Conservation (phyloP, 37 sponge, comb jelly and placozoan genomes). For the Beroe ovata region DNA sequence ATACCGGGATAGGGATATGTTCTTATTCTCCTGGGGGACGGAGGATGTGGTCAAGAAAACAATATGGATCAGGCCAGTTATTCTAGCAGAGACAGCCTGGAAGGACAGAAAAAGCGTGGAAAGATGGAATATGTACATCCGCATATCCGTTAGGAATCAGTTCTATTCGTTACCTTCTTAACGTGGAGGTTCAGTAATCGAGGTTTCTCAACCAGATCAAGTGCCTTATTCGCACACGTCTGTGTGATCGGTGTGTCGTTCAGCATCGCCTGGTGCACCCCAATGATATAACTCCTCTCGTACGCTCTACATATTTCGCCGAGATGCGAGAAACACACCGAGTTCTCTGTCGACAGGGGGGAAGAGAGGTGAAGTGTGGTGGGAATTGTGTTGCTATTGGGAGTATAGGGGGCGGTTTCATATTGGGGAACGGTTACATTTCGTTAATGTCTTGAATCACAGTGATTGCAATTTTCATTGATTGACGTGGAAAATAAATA, state of each 20-base stretch:
- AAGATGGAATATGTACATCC: too few relatives aligned
- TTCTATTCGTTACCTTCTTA: conserved; percentile 22
- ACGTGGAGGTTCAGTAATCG: conserved; percentile 12
- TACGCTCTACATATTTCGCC: conserved; percentile 54
- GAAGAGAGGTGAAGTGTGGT: neutral
- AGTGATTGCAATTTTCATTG: too few relatives aligned
- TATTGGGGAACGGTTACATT: too few relatives aligned
- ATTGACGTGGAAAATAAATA: too few relatives aligned
- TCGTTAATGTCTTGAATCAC: too few relatives aligned
- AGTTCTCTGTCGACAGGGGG: neutral
- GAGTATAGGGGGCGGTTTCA: too few relatives aligned
- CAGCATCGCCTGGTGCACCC: conserved; percentile 41
- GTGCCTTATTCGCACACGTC: neutral
- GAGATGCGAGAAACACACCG: conserved; percentile 1
- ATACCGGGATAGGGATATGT: neutral
- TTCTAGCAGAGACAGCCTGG: too few relatives aligned
- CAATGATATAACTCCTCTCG: conserved; percentile 40
- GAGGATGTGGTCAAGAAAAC: too few relatives aligned
- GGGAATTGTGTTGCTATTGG: neutral
- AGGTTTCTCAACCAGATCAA: conserved; percentile 20
- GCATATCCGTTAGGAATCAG: too few relatives aligned
- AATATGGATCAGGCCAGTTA: too few relatives aligned
- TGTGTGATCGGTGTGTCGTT: neutral
- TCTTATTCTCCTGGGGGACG: neutral
- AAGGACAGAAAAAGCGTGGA: too few relatives aligned